Percentiles rank a stretch among this genome's conserved stretches.
Evolutionary conservation across 2,888 invertebrate species (phyloP).

Genomic region (Amaurobius ferox): DNA sequence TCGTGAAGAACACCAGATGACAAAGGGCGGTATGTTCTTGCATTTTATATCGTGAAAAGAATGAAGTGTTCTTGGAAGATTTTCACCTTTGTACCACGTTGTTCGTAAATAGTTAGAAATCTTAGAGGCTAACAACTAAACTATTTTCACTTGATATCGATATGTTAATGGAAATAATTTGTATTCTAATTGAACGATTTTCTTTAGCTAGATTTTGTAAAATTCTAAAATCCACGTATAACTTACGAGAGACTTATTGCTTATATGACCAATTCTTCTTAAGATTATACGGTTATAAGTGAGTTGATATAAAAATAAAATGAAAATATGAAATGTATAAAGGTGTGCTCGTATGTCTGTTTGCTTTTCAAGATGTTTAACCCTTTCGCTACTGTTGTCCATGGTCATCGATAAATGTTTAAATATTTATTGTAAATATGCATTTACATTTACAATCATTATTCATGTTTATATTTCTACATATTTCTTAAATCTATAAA

Average conservation of each 20-base stretch:
- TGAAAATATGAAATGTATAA: no score
- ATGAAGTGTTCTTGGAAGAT: not conserved
- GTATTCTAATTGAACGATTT: not conserved
- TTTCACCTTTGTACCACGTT: not conserved
- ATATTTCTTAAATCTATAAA: no score
- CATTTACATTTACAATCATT: no score
- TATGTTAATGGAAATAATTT: not conserved
- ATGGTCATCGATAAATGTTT: no score
- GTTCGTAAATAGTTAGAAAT: not conserved
- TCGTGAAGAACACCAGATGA: not conserved
- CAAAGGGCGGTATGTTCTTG: slow-evolving; percentile 1
- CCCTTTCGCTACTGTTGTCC: no score
- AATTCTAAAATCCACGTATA: not conserved
- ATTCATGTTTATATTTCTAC: no score
- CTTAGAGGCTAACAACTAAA: slow-evolving; percentile 2
- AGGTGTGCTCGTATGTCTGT: no score
- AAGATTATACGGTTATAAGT: no score
- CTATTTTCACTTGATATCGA: not conserved
- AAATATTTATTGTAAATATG: no score
- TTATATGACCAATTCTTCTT: no score
- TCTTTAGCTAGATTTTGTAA: not conserved
- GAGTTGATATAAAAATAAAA: no score
- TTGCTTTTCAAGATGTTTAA: no score
- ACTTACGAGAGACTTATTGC: not conserved
- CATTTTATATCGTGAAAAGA: not conserved